Conservation (phyloP, 1,140 invertebrate genomes). For the Wiebesia pumilae region DNA sequence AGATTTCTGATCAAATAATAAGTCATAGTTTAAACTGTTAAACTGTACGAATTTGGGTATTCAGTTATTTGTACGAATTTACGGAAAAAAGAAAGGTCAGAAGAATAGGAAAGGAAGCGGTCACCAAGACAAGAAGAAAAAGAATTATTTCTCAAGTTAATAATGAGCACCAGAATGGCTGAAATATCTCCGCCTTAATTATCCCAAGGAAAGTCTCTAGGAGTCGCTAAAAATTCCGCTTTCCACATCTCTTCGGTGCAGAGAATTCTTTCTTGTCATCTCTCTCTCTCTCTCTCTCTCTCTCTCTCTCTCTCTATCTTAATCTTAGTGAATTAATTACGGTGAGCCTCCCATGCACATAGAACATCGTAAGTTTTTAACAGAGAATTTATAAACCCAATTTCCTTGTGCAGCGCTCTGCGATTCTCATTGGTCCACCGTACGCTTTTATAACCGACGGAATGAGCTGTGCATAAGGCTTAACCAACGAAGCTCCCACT, state of each 20-base stretch:
- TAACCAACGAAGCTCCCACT: background rate
- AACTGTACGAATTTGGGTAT: background rate
- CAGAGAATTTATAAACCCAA: constrained; percentile 39
- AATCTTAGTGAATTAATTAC: constrained; percentile 20
- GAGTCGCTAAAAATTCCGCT: constrained; percentile 12
- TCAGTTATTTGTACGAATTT: background rate
- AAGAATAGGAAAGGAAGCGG: background rate
- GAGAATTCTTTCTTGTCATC: constrained; percentile 23
- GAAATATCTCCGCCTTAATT: constrained; percentile 45
- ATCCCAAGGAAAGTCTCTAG: constrained; percentile 24
- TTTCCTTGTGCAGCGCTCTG: background rate
- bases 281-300: background rate
- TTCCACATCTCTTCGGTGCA: background rate
- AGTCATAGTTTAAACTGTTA: background rate
- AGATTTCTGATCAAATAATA: background rate
- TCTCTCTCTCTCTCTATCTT: background rate
- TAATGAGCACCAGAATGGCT: background rate
- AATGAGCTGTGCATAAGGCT: background rate
- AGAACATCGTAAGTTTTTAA: constrained; percentile 37
- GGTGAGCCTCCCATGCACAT: background rate
- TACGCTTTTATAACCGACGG: constrained; percentile 2
- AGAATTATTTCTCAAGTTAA: constrained; percentile 13
- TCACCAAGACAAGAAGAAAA: background rate
- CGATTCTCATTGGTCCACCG: constrained; percentile 25
- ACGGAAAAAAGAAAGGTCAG: background rate